Evolutionary conservation across 2,797 vertebrate species (phyloP).

Genomic region (Mionectes olivaceus): DNA sequence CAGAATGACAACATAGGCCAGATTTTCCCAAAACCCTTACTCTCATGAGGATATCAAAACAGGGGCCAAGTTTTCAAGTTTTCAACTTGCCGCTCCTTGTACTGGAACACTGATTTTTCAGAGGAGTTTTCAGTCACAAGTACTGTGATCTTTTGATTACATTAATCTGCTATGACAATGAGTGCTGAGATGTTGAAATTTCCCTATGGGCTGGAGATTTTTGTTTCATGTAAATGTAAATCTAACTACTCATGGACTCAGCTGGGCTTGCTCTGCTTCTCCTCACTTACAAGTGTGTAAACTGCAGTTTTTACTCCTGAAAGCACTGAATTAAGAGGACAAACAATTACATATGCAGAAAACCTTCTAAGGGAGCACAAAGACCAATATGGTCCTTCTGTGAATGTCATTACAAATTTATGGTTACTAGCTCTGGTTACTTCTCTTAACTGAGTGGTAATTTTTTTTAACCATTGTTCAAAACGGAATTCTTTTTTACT

Average conservation of each 20-base stretch:
- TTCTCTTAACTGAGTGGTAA: not conserved
- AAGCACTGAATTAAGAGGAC: not conserved
- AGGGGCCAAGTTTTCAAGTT: not conserved
- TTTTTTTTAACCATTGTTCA: not conserved
- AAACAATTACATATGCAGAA: not conserved
- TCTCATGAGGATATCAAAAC: not conserved
- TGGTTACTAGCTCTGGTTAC: not conserved
- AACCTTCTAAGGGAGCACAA: not conserved
- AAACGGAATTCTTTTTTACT: not conserved
- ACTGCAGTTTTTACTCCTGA: not conserved
- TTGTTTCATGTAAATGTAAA: not conserved
- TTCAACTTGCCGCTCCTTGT: not conserved
- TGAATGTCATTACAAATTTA: not conserved
- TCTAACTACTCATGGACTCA: not conserved
- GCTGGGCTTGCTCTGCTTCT: not conserved
- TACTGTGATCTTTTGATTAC: not conserved
- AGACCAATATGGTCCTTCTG: not conserved
- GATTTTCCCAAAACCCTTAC: not conserved
- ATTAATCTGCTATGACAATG: not conserved
- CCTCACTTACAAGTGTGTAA: not conserved
- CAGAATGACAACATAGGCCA: not conserved
- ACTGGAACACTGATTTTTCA: not conserved
- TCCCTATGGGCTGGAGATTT: not conserved
- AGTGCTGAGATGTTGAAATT: not conserved
- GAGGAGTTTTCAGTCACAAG: conserved; percentile 5